These are phyloP conservation scores for Heteronetta atricapilla DNA, from an alignment of 2,113 vertebrate genomes.

Conservation along the genomic window DNA sequence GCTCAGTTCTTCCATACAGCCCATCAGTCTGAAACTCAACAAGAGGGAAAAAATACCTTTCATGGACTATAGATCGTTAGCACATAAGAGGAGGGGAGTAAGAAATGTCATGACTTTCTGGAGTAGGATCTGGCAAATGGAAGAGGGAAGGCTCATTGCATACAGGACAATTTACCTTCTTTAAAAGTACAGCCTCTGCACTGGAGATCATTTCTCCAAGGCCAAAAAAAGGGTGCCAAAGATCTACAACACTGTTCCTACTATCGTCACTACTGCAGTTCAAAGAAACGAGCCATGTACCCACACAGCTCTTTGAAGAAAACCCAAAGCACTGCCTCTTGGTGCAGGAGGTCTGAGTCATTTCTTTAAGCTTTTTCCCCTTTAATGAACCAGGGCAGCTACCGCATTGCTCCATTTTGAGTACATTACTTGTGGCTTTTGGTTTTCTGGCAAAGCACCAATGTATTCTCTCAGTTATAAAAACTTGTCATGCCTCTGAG, in stretches of 20 bases:
- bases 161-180: neutral
- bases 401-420: neutral
- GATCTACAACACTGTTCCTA: neutral
- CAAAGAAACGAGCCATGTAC: neutral
- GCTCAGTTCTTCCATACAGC: neutral
- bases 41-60: neutral
- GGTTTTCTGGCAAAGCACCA: neutral
- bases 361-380: neutral
- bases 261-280: neutral
- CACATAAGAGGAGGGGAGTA: neutral
- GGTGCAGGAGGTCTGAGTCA: neutral
- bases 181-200: neutral
- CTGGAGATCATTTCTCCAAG: neutral
- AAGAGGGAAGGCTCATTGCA: neutral
- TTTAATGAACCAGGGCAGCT: neutral
- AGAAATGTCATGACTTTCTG: neutral
- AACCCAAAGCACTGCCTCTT: neutral
- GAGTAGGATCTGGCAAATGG: neutral
- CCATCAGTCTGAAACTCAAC: neutral
- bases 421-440: neutral
- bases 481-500: neutral
- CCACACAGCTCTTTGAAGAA: neutral
- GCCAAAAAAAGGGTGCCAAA: neutral
- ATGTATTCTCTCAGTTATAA: neutral
- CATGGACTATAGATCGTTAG: neutral